Evolutionary conservation across 2,113 vertebrate species (phyloP).

Genomic region (Atrichornis clamosus): DNA sequence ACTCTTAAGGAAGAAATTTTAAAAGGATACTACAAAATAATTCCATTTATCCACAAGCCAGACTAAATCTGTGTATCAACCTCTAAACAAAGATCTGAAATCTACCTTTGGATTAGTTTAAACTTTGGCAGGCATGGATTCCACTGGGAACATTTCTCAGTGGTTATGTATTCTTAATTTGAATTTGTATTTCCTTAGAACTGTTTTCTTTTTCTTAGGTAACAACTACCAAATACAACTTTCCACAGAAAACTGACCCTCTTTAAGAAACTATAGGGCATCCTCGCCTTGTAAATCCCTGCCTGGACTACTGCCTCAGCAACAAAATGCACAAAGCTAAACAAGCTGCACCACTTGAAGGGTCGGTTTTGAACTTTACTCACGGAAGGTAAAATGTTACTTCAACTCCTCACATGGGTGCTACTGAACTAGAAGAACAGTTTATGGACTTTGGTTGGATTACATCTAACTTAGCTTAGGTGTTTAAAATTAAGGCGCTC

Average conservation of each 20-base stretch:
- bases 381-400: neutral
- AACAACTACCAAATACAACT: neutral
- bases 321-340: neutral
- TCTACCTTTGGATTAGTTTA: neutral
- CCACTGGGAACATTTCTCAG: neutral
- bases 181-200: neutral
- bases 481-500: neutral
- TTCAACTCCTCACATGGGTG: neutral
- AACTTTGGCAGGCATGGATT: neutral
- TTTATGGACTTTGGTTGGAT: neutral
- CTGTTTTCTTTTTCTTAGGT: neutral
- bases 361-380: neutral
- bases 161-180: neutral
- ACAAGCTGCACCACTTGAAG: neutral
- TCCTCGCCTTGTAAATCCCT: neutral
- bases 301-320: neutral
- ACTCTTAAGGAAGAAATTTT: neutral
- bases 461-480: neutral
- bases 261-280: neutral
- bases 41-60: neutral
- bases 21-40: neutral
- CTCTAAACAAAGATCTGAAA: neutral
- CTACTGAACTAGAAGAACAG: neutral
- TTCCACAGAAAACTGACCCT: neutral
- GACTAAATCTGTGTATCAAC: neutral